A percentile compares a stretch with the other conserved stretches of the same genome.
phyloP scores from a whole-genome alignment of 2,113 vertebrate species.

The Syngnathus floridae region DNA sequence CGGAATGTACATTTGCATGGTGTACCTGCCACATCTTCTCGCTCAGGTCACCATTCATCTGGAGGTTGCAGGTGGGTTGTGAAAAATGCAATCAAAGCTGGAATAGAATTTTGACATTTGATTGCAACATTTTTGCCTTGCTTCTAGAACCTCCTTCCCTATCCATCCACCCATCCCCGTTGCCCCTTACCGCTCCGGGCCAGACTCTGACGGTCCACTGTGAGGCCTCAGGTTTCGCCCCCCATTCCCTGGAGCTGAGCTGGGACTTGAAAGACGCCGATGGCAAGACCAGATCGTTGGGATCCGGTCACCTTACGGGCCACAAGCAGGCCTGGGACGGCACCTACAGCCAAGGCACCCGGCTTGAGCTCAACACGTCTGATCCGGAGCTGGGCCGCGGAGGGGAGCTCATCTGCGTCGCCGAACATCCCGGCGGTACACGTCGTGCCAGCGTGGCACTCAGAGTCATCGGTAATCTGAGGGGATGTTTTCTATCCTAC shows the following conservation, averaged over 20 bases:
- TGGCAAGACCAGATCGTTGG: slow-evolving; percentile 43
- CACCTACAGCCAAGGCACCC: slow-evolving; percentile 70
- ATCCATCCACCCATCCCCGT: slow-evolving; percentile 55
- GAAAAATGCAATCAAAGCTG: too few relatives aligned
- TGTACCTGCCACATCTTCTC: slow-evolving; percentile 77
- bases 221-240: slow-evolving; percentile 72
- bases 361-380: slow-evolving; percentile 51
- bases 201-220: slow-evolving; percentile 63
- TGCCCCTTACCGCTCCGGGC: slow-evolving; percentile 61
- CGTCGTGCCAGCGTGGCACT: slow-evolving; percentile 46
- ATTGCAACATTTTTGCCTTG: not conserved
- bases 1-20: slow-evolving; percentile 78
- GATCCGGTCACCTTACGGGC: slow-evolving; percentile 59
- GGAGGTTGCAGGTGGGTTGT: slow-evolving; percentile 66
- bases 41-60: slow-evolving; percentile 78
- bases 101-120: not conserved
- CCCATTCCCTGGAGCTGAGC: slow-evolving; percentile 68
- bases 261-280: slow-evolving; percentile 63
- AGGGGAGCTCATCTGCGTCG: slow-evolving; percentile 68
- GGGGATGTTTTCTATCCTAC: not conserved
- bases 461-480: slow-evolving; percentile 62
- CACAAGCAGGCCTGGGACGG: slow-evolving; percentile 71
- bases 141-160: slow-evolving; percentile 51
- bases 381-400: slow-evolving; percentile 61
- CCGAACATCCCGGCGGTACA: slow-evolving; percentile 63